Base-by-base conservation (phyloP, 2,888 invertebrate species). In the Alloplasta piceator region DNA sequence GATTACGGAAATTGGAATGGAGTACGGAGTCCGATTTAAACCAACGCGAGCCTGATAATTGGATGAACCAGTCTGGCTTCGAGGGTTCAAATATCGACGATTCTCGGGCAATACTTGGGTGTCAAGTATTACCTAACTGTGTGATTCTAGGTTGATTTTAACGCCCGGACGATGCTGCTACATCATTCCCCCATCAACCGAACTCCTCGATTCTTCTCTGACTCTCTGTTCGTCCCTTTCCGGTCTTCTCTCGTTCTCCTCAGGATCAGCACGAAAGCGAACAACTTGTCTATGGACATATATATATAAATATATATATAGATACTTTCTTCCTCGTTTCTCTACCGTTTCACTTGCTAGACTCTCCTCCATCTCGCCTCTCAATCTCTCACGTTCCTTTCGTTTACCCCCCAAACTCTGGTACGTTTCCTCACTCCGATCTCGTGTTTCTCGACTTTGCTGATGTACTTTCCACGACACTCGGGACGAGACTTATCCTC, bases 1-100 rank as follows among this genome's bases (percentile, higher is more conserved):
- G 79, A 81, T 86, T 84, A 82, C 81, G 85, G 84, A 84, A 86
- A 86, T 86, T 86, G 86, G 85, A 83, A 85, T 82, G 80, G 79
- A 82, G 82, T 82, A 80, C 41, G 41, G 41, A 38, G 58, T 74
- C 78, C 46, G 61, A 61, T 73, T 83, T 61, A 66, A 79, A 82
- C 76, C 60, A 64, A 67, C 50, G 66, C 7, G 56, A 12, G 43
- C 55, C 55, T 68, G 80, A 83, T 87, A 87, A 87, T 87, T 85
- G 84, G 83, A 84, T 84, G 85, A 87, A 85, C 83, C 82, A 58
- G 82, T 83, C 73, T 80, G 86, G 82, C 74, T 81, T 74, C 83
- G 60, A 76, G 39, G 77, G 71, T 81, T 78, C 71, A 77, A 85
- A 76, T 81, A 80, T 82, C 71, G 83, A 83, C 74, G 52, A 64